Evolutionary conservation across 2,797 vertebrate genomes (phyloP), one percentile per base, ranked within the genome.

Genomic region (Danio jaintianensis): DNA sequence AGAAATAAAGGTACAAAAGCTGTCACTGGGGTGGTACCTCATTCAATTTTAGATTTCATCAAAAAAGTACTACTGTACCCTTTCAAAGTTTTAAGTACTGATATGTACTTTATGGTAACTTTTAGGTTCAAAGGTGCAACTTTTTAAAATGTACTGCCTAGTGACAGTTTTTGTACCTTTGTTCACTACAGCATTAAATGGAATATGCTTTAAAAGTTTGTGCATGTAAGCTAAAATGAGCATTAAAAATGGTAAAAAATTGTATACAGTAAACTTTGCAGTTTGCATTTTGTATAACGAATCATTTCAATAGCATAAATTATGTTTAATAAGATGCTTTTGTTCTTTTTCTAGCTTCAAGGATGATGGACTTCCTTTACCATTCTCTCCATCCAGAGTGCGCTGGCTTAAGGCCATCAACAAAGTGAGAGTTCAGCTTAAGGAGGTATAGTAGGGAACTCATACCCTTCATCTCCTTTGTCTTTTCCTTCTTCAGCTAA

Each of bases 381-480:
- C 94, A 0, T 96, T 98, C 89, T 91, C 96, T 7, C 92, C 93
- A 47, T 96, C 97, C 55, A 95, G 95, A 93, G 90, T 96, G 4
- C 94, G 87, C 12, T 99, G 98, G 98, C 93, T 99, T 84, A 96
- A 95, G 93, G 97, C 95, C 82, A 97, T 99, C 85, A 98, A 92
- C 91, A 98, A 97, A 96, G 96, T 99, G 84, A 93, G 96, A 85
- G 91, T 97, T 85, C 96, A 92, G 78, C 94, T 99, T 63, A 95
- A 95, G n/a, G 95, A 99, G 98, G 98, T 99, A 96, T 59, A 82
- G 38, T 84, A 82, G 79, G 87, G 94, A 78, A 58, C 6, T 74
- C 40, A 80, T 85, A 72, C 11, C 62, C 11, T 78, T 75, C 10
- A 67, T 53, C 68, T 75, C n/a, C 43, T 83, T 42, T 62, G 61